Evolutionary conservation across 2,888 invertebrate species (phyloP), one percentile per base, ranked within the genome.

Genomic region (Drosophila gaucha): DNA sequence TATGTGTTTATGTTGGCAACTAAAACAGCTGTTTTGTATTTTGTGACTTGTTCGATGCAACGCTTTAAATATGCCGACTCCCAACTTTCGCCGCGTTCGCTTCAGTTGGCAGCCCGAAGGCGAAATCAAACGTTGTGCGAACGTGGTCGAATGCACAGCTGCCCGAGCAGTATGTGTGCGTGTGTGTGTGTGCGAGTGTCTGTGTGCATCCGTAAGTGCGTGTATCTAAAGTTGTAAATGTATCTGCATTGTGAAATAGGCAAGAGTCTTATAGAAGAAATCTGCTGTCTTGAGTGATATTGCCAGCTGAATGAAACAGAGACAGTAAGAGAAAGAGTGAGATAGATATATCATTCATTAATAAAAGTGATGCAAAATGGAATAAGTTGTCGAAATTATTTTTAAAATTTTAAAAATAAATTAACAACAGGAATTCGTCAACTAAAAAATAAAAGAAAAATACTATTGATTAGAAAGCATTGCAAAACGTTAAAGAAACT

Each of bases 381-480:
- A n/a, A n/a, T n/a, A n/a, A n/a, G n/a, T n/a, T n/a, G n/a, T n/a
- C n/a, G n/a, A n/a, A n/a, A n/a, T n/a, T n/a, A n/a, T n/a, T n/a
- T n/a, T n/a, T n/a, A n/a, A n/a, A n/a, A n/a, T n/a, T n/a, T n/a
- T n/a, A n/a, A n/a, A 14, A 16, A 12, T 31, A 35, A 62, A 30
- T 22, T 46, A 33, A 41, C 28, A 31, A 5, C 18, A 52, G 12
- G 20, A 26, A 18, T 1, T 14, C 10, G 20, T 20, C n/a, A n/a
- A n/a, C n/a, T 3, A 22, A 22, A 22, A 5, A 22, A 41, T 20
- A 39, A 39, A 39, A 14, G 3, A 41, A n/a, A 24, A 28, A 51
- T n/a, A 18, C 22, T 18, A 35, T 70, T 67, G 70, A 70, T 68
- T 70, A 47, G 51, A 63, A 56, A 51, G 30, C 24, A 5, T 24